Evolutionary conservation across 2,888 invertebrate species (phyloP), one percentile per base, ranked within the genome.

Genomic region (Diarsia rubi): DNA sequence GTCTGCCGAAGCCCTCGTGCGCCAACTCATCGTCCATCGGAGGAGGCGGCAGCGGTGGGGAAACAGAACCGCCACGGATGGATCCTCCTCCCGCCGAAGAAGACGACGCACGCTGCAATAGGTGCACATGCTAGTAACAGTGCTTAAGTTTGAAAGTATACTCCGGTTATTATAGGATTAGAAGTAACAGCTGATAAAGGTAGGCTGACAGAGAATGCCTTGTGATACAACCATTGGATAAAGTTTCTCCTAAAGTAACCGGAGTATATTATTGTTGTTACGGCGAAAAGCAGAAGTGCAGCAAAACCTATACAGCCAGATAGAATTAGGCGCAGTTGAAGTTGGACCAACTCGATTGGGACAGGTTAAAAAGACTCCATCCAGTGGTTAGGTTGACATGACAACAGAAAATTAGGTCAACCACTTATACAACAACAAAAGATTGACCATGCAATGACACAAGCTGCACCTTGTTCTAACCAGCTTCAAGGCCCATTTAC

Each of bases 11-110:
- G 74, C 97, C 97, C 82, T 98, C 97, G 91, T 98, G 98, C 76
- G 90, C 89, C 8, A 96, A 93, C 76, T 98, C 98, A 90, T 98
- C 98, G 86, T 98, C 98, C 62, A 98, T 98, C 21, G 99, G 99
- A 63, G 99, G 99, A 12, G 98, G 98, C 63, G 98, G 98, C 87
- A 99, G 97, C 37, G 99, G 99, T 5, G 99, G 99, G 47, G 98
- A 98, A 88, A 97, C 98, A 4, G 98, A 98, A 0, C 98, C 98
- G 74, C 96, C 96, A 83, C 96, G 95, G 45, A 89, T 87, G 0
- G 93, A 93, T 3, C 92, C 94, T 8, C 93, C 94, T 52, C 94
- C 94, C 37, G 93, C 91, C 0, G 94, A 95, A 9, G 95, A 95
- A 16, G 94, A 93, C 5, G 95, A 96, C 27, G 93, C 94, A 19